These are phyloP conservation scores for Sciaenops ocellatus DNA, from an alignment of 2,797 vertebrate species.

Conservation along the genomic window DNA sequence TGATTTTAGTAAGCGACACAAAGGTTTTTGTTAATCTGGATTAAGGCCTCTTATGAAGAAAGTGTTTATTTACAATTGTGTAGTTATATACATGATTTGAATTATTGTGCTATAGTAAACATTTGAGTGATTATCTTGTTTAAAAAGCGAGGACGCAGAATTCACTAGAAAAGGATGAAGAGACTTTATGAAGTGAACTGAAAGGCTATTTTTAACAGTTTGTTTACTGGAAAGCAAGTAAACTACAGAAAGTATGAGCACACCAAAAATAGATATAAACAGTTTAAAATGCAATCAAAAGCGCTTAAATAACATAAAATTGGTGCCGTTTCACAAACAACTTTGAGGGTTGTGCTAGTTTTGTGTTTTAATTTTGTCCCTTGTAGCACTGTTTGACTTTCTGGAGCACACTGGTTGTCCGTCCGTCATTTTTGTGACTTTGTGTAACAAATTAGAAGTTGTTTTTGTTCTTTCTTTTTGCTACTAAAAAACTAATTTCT, in stretches of 20 bases:
- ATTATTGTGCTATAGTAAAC: neutral
- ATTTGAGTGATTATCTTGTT: neutral
- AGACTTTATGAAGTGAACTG: constrained; percentile 7
- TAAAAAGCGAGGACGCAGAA: neutral
- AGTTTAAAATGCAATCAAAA: neutral
- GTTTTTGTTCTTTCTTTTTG: neutral
- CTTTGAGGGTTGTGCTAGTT: neutral
- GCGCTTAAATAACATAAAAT: neutral
- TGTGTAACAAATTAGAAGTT: neutral
- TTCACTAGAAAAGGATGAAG: neutral
- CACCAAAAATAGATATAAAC: neutral
- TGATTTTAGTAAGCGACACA: constrained; percentile 80
- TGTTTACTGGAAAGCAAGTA: constrained; percentile 11
- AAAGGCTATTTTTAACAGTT: constrained; percentile 28
- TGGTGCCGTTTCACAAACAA: neutral
- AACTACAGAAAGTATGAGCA: neutral
- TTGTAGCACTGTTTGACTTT: neutral
- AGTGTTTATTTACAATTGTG: constrained; percentile 5
- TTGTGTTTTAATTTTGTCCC: neutral
- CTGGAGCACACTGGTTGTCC: neutral
- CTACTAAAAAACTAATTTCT: neutral
- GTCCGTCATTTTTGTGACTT: neutral
- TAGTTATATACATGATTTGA: neutral
- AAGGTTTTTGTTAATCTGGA: constrained; percentile 80
- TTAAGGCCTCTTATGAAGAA: constrained; percentile 62